Evolutionary conservation across 2,888 invertebrate species (phyloP), one percentile per base, ranked within the genome.

Genomic region (Sthenelais limicola): DNA sequence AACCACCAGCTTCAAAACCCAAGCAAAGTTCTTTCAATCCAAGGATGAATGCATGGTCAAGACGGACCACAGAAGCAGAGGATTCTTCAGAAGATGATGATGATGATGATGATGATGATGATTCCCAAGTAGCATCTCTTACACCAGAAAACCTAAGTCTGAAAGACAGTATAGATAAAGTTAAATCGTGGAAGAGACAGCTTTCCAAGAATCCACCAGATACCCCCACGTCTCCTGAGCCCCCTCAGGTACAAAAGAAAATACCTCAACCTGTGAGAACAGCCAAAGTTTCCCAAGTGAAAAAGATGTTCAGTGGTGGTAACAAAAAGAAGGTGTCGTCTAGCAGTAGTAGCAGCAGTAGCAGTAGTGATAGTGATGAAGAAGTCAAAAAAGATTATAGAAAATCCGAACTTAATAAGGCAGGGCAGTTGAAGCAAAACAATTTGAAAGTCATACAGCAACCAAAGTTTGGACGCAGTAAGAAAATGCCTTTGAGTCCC

Each of bases 381-480:
- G 62, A 62, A 24, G 24, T 62, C 4, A 93, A 93, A 84, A 93
- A 93, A 87, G 93, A 93, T 84, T 92, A 92, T 79, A 89, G 93
- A 43, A 93, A 93, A 84, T 93, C 93, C 0, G 91, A 92, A 0
- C 84, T 93, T 18, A 93, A 93, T 86, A 92, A 93, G 88, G 89
- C 89, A 38, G 85, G 86, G 32, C 88, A 88, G 18, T n/a, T n/a
- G n/a, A n/a, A n/a, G n/a, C n/a, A n/a, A n/a, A n/a, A n/a, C n/a
- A n/a, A n/a, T n/a, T n/a, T n/a, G n/a, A n/a, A n/a, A n/a, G n/a
- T n/a, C n/a, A 88, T 87, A 68, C 80, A 82, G 80, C 73, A 30
- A 21, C 56, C 43, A 43, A 62, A 62, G 38, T 18, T 24, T 5
- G 24, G 35, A 15, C 43, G 62, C 38, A 24, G 38, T n/a, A 24